Percentiles rank a stretch among this genome's conserved stretches.
Evolutionary conservation across 2,888 invertebrate species (phyloP).

Genomic region (Gerris lacustris): DNA sequence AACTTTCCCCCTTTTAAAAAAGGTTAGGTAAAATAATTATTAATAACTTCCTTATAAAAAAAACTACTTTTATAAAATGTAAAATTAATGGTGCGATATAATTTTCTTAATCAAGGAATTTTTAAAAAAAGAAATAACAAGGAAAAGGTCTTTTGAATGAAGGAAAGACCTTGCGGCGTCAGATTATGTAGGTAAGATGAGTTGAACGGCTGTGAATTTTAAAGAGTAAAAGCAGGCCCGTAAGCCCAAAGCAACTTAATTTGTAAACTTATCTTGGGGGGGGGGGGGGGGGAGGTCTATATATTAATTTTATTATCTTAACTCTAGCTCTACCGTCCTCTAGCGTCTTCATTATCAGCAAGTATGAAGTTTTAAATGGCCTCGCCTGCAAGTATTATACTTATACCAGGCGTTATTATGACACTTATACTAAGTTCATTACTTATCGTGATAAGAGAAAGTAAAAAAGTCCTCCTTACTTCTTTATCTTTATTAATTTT

Average conservation of each 20-base stretch:
- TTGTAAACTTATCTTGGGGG: neutral
- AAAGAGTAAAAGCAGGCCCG: neutral
- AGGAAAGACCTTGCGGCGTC: neutral
- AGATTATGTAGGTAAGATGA: neutral
- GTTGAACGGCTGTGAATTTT: neutral
- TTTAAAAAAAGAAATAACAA: neutral
- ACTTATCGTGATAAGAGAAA: no score
- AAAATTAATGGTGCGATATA: neutral
- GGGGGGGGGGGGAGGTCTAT: neutral
- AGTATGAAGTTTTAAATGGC: no score
- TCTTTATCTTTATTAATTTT: no score
- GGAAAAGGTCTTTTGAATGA: neutral
- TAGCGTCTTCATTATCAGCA: no score
- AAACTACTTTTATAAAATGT: neutral
- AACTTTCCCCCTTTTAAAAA: neutral
- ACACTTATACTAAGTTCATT: no score
- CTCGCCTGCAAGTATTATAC: no score
- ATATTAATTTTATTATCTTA: slow-evolving; percentile 2
- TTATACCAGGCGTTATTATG: no score
- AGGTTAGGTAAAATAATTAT: neutral
- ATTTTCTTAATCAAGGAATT: neutral
- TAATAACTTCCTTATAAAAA: neutral
- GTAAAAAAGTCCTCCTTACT: no score
- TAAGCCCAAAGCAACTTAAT: neutral
- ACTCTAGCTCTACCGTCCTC: no score